Evolutionary conservation across 2,888 invertebrate genomes (phyloP).

Genomic region (Anaspis maculata): DNA sequence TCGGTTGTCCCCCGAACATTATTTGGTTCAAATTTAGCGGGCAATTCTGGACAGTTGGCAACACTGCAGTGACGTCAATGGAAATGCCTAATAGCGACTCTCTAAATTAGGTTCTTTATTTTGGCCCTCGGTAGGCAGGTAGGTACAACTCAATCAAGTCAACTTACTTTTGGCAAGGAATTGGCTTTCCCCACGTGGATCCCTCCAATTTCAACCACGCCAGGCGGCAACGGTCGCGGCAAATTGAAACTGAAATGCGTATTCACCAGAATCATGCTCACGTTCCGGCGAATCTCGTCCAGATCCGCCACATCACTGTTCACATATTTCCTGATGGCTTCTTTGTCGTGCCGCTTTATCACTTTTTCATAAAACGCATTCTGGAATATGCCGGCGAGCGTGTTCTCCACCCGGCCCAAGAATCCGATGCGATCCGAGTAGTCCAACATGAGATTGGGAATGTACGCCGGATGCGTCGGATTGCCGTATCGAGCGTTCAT

Average conservation of each 20-base stretch:
- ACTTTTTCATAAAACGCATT: too few species aligned
- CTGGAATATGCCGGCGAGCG: too few species aligned
- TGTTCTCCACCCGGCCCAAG: conserved; percentile 39
- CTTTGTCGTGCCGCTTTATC: conserved; percentile 5
- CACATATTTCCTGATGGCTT: conserved; percentile 36
- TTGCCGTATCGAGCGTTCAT: conserved; percentile 41
- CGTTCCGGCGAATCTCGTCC: conserved; percentile 23
- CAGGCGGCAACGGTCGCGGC: conserved; percentile 41
- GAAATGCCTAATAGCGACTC: too few species aligned
- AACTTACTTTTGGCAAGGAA: conserved; percentile 37
- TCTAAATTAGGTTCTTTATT: too few species aligned
- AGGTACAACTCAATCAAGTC: too few species aligned
- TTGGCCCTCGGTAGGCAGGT: too few species aligned
- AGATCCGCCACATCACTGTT: conserved; percentile 29
- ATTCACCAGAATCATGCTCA: conserved; percentile 43
- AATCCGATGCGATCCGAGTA: conserved; percentile 29
- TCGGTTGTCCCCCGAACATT: too few species aligned
- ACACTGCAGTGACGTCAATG: too few species aligned
- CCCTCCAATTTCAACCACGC: conserved; percentile 48
- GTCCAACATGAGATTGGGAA: conserved; percentile 42
- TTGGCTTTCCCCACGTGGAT: conserved; percentile 46
- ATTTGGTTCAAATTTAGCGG: too few species aligned
- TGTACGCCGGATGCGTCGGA: conserved; percentile 43
- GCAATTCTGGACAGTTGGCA: too few species aligned
- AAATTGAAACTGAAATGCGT: conserved; percentile 42